phyloP scores from a whole-genome alignment of 2,113 vertebrate species.

The Mixornis gularis region DNA sequence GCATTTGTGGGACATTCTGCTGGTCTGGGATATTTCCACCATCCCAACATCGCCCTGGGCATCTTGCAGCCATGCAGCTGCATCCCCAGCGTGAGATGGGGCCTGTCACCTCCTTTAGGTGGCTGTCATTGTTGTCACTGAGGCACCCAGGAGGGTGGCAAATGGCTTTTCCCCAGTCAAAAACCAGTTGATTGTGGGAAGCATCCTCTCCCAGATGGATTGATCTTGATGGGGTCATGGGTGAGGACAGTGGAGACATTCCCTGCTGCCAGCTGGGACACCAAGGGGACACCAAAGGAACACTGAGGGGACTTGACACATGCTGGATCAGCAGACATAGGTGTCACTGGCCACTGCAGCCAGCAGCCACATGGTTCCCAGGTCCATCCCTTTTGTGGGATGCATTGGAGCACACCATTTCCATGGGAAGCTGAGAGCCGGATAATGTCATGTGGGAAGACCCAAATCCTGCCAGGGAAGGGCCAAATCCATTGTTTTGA shows the following conservation, averaged over 20 bases:
- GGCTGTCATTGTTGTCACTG: fast-evolving
- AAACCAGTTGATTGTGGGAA: too few relatives aligned
- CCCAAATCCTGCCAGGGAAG: neutral
- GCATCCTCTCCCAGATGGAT: neutral
- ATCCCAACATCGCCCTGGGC: fast-evolving
- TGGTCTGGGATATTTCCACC: neutral
- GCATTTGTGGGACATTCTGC: fast-evolving
- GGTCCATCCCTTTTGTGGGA: neutral
- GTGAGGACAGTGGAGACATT: neutral
- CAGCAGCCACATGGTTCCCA: neutral
- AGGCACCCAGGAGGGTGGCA: neutral
- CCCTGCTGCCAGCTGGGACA: neutral
- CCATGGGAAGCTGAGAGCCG: neutral
- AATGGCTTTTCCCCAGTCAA: fast-evolving
- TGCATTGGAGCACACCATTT: neutral
- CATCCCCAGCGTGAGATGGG: fast-evolving
- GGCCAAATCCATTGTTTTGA: neutral
- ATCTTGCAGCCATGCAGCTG: neutral
- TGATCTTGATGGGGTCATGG: neutral
- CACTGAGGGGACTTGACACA: fast-evolving
- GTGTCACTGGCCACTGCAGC: neutral
- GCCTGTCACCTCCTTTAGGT: neutral
- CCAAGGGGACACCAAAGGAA: neutral
- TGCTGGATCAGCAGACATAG: neutral
- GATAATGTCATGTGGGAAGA: fast-evolving